phyloP scores from a whole-genome alignment of 2,888 invertebrate genomes.

The Smittia aterrima region DNA sequence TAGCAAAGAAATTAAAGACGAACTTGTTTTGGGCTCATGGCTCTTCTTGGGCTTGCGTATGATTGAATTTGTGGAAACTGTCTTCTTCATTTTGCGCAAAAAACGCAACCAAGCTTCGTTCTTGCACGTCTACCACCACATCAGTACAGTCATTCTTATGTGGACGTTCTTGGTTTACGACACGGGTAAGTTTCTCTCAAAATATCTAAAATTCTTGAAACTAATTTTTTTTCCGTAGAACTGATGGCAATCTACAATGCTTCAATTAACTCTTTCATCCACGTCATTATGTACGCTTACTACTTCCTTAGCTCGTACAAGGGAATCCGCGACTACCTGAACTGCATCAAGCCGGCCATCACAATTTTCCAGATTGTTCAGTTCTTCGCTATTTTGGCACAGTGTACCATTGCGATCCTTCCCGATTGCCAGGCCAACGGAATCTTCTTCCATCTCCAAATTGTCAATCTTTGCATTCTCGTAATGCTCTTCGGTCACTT shows the following conservation, averaged over 20 bases:
- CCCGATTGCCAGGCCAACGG: background rate
- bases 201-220: constrained; percentile 46
- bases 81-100: constrained; percentile 66
- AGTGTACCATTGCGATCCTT: constrained; percentile 13
- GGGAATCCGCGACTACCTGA: constrained; percentile 52
- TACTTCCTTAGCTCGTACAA: constrained; percentile 70
- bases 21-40: constrained; percentile 2
- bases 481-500: background rate
- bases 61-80: constrained; percentile 63
- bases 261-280: constrained; percentile 70
- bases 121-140: constrained; percentile 67
- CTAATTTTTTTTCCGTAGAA: background rate
- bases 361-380: constrained; percentile 27
- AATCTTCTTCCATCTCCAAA: constrained; percentile 2
- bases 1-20: background rate
- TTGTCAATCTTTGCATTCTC: background rate
- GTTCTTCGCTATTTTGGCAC: background rate
- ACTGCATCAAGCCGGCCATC: constrained; percentile 60
- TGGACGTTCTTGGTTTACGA: constrained; percentile 64
- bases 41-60: constrained; percentile 54
- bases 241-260: constrained; percentile 27
- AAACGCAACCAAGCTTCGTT: constrained; percentile 64
- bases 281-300: constrained; percentile 80
- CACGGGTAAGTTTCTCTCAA: constrained; percentile 59
- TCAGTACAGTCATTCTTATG: constrained; percentile 58